These are phyloP conservation scores for Polietes domitor DNA, from an alignment of 2,888 invertebrate genomes.

Conservation along the genomic window DNA sequence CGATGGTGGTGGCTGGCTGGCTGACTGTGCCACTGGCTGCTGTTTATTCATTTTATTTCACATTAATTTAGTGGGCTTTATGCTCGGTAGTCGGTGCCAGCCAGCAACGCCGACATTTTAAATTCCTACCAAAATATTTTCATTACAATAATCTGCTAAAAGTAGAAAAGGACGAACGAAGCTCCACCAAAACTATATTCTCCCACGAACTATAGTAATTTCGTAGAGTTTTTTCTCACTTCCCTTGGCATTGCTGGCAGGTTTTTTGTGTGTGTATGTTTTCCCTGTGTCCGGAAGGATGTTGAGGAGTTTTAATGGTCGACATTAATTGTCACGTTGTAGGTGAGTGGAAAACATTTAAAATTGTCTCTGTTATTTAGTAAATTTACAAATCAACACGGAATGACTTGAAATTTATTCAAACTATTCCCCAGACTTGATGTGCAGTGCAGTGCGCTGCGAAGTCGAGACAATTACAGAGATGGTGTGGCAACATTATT, in stretches of 20 bases:
- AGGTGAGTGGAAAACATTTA: slow-evolving; percentile 65
- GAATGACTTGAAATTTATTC: slow-evolving; percentile 30
- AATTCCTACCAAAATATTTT: slow-evolving; percentile 5
- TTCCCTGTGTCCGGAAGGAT: neutral
- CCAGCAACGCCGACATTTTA: slow-evolving; percentile 5
- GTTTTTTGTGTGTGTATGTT: neutral
- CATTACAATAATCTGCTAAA: slow-evolving; percentile 21
- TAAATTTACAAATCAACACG: slow-evolving; percentile 66
- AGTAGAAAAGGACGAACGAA: neutral
- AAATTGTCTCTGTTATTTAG: slow-evolving; percentile 65
- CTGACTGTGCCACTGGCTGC: slow-evolving; percentile 62
- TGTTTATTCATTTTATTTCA: slow-evolving; percentile 75
- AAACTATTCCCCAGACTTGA: slow-evolving; percentile 4
- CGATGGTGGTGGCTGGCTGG: neutral
- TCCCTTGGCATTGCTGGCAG: slow-evolving; percentile 20
- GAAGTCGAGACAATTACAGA: neutral
- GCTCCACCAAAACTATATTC: slow-evolving; percentile 3
- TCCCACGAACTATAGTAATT: slow-evolving; percentile 1
- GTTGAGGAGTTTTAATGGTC: slow-evolving; percentile 53
- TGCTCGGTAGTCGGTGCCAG: slow-evolving; percentile 56
- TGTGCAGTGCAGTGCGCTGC: no score
- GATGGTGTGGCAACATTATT: neutral
- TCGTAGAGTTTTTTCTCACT: neutral
- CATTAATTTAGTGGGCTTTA: slow-evolving; percentile 73
- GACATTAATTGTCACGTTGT: slow-evolving; percentile 63